These are phyloP conservation scores for Sula dactylatra DNA, from an alignment of 2,113 vertebrate species.

Conservation along the genomic window DNA sequence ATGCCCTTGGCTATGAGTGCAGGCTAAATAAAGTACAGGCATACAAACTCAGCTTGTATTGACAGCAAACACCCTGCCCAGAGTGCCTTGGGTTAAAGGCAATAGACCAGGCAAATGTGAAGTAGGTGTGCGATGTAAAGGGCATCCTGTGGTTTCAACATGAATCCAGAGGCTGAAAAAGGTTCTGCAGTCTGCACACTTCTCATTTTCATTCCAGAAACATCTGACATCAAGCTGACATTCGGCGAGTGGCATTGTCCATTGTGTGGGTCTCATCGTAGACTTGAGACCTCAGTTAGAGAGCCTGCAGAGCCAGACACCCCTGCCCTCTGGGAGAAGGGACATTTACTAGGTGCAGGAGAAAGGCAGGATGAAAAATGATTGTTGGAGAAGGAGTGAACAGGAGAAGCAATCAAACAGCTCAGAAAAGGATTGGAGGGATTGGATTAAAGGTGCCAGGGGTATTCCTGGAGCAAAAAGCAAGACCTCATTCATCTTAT, in stretches of 20 bases:
- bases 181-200: neutral
- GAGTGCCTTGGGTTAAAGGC: neutral
- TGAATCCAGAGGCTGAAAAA: neutral
- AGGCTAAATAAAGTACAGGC: neutral
- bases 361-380: neutral
- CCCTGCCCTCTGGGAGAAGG: neutral
- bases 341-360: neutral
- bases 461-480: neutral
- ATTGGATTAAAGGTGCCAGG: neutral
- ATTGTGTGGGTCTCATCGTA: fast-evolving
- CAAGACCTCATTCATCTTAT: neutral
- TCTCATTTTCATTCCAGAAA: neutral
- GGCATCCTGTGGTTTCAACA: neutral
- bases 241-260: neutral
- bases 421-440: neutral
- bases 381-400: neutral
- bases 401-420: neutral
- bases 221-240: neutral
- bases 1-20: neutral
- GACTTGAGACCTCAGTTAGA: neutral
- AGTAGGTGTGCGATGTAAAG: neutral
- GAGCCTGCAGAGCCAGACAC: neutral
- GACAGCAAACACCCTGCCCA: neutral
- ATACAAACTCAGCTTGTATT: neutral
- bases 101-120: neutral